These are phyloP conservation scores for Onychostruthus taczanowskii DNA, from an alignment of 2,113 vertebrate genomes.

Conservation along the genomic window DNA sequence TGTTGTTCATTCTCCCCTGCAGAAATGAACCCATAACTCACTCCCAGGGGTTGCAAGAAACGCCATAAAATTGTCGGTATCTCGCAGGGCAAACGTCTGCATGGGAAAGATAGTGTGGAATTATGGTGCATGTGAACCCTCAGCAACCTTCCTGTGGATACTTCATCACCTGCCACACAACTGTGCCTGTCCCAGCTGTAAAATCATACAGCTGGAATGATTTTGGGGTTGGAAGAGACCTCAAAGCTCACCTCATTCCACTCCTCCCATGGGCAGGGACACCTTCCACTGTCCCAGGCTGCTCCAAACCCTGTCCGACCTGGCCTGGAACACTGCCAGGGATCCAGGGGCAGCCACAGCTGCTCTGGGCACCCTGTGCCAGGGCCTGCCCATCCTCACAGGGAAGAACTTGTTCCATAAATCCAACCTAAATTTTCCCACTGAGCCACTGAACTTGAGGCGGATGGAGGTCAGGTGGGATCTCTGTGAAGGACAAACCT, in stretches of 20 bases:
- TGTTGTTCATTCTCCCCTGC: slow-evolving; percentile 18
- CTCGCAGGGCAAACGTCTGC: slow-evolving; percentile 46
- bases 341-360: neutral
- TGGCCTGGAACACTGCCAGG: neutral
- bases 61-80: neutral
- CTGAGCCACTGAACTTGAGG: neutral
- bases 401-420: rapidly evolving
- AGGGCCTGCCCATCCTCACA: neutral
- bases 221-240: neutral
- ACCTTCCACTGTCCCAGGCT: rapidly evolving
- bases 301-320: neutral
- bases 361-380: neutral
- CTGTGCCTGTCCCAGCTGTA: neutral
- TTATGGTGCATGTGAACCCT: slow-evolving; percentile 46
- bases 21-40: slow-evolving; percentile 55
- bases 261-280: neutral
- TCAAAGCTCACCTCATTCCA: rapidly evolving
- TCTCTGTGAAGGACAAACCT: neutral
- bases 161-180: slow-evolving; percentile 62
- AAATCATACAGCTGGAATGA: neutral
- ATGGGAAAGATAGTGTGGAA: slow-evolving; percentile 65
- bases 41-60: slow-evolving; percentile 4
- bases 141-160: neutral
- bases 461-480: neutral
- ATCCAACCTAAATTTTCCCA: neutral